These are phyloP conservation scores for Cyprinodon diabolis DNA, from an alignment of 2,797 vertebrate genomes.

Conservation along the genomic window DNA sequence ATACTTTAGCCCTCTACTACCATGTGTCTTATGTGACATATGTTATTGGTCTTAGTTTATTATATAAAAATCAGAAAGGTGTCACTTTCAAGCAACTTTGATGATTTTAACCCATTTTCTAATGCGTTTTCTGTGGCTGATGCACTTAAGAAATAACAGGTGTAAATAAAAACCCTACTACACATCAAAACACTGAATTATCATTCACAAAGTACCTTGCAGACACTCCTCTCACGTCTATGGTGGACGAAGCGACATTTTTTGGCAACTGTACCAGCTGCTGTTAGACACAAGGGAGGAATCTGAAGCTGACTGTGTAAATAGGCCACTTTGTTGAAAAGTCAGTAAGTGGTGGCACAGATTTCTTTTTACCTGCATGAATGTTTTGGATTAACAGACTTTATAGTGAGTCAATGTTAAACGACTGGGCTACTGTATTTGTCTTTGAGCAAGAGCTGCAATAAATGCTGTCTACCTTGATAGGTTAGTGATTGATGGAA, in stretches of 20 bases:
- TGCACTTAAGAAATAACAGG: too few species aligned
- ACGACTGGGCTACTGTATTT: not conserved
- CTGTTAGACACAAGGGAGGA: not conserved
- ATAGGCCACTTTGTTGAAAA: constrained; percentile 10
- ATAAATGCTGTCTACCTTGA: constrained; percentile 42
- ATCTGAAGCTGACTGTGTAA: not conserved
- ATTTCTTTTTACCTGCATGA: not conserved
- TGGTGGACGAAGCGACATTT: not conserved
- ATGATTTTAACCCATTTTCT: too few species aligned
- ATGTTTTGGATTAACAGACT: not conserved
- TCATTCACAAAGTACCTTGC: not conserved
- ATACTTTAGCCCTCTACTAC: too few species aligned
- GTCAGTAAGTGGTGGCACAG: not conserved
- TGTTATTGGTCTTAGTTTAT: not conserved
- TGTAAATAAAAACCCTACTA: too few species aligned
- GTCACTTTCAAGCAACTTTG: not conserved
- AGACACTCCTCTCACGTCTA: not conserved
- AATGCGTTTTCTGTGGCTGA: too few species aligned
- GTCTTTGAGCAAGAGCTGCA: constrained; percentile 5
- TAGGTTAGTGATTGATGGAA: constrained; percentile 43
- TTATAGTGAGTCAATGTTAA: not conserved
- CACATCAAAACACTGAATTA: not conserved
- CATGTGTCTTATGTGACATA: not conserved
- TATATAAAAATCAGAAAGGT: not conserved
- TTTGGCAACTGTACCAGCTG: not conserved